Percentiles rank a stretch among this genome's conserved stretches.
phyloP scores from a whole-genome alignment of 2,888 invertebrate genomes.

The Norana najaformis region DNA sequence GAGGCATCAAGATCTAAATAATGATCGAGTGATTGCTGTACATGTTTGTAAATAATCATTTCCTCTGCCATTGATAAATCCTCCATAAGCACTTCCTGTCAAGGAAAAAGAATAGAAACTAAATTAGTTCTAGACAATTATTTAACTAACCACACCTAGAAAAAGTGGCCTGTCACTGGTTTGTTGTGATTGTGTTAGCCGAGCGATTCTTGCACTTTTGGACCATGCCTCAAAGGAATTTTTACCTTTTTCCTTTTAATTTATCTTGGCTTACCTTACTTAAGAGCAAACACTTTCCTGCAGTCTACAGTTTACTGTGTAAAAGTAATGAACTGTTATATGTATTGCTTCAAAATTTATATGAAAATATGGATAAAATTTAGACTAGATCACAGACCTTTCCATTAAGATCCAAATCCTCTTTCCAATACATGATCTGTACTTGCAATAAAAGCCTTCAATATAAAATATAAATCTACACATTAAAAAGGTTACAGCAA shows the following conservation, averaged over 20 bases:
- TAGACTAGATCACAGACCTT: background rate
- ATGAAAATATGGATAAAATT: background rate
- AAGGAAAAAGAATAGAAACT: background rate
- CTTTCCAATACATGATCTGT: constrained; percentile 22
- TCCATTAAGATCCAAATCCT: background rate
- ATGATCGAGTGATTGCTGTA: background rate
- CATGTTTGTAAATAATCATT: background rate
- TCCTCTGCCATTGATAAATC: background rate
- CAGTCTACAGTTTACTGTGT: background rate
- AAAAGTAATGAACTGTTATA: background rate
- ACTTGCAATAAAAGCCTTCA: background rate
- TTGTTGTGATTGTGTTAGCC: too few species aligned
- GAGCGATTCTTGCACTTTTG: background rate
- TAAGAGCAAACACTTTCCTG: background rate
- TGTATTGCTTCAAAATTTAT: background rate
- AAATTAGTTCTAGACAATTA: background rate
- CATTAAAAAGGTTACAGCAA: background rate
- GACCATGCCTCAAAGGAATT: background rate
- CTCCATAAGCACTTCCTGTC: background rate
- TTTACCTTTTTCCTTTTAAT: background rate
- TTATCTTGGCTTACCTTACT: background rate
- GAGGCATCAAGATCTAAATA: background rate
- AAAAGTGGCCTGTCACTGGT: background rate
- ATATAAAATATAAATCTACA: background rate
- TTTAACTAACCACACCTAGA: background rate